These are phyloP conservation scores for Podarcis cretensis DNA, from an alignment of 2,113 vertebrate genomes.

Conservation along the genomic window DNA sequence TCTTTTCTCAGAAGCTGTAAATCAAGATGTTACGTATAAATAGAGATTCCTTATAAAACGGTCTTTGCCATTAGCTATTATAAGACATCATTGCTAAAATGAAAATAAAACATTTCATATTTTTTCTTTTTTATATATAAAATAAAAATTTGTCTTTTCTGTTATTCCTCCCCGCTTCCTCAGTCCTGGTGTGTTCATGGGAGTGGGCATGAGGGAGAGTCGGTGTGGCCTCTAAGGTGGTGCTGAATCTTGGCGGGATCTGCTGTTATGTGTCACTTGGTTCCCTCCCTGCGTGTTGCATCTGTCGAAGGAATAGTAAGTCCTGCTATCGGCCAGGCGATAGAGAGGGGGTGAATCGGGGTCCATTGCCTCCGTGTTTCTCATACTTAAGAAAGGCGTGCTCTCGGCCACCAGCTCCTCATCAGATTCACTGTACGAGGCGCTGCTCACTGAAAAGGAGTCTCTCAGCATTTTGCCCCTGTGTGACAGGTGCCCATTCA, in stretches of 20 bases:
- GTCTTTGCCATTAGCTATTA: slow-evolving; percentile 98
- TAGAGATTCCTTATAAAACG: slow-evolving; percentile 99
- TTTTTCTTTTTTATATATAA: slow-evolving; percentile 95
- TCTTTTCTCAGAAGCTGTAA: slow-evolving; percentile 90
- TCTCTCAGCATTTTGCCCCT: slow-evolving; percentile 87
- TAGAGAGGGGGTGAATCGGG: slow-evolving; percentile 88
- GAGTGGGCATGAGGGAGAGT: neutral
- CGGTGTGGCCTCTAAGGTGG: slow-evolving; percentile 81
- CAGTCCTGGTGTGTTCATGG: slow-evolving; percentile 38
- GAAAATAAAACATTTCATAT: slow-evolving; percentile 99
- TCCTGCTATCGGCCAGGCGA: slow-evolving; percentile 90
- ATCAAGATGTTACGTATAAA: slow-evolving; percentile 99
- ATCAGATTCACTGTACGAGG: slow-evolving; percentile 91
- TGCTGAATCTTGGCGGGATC: slow-evolving; percentile 87
- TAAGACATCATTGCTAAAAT: slow-evolving; percentile 99
- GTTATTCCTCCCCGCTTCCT: slow-evolving; percentile 52
- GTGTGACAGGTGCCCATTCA: slow-evolving; percentile 92
- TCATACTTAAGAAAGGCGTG: slow-evolving; percentile 96
- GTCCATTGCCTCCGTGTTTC: slow-evolving; percentile 82
- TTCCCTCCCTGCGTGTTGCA: slow-evolving; percentile 80
- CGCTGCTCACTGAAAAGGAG: slow-evolving; percentile 93
- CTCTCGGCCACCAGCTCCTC: slow-evolving; percentile 92
- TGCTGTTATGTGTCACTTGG: slow-evolving; percentile 79
- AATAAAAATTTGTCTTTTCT: slow-evolving; percentile 93
- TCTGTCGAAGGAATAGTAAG: slow-evolving; percentile 89